Percentiles rank a stretch among this genome's conserved stretches.
phyloP scores from a whole-genome alignment of 2,888 invertebrate species.

The Limenitis camilla region DNA sequence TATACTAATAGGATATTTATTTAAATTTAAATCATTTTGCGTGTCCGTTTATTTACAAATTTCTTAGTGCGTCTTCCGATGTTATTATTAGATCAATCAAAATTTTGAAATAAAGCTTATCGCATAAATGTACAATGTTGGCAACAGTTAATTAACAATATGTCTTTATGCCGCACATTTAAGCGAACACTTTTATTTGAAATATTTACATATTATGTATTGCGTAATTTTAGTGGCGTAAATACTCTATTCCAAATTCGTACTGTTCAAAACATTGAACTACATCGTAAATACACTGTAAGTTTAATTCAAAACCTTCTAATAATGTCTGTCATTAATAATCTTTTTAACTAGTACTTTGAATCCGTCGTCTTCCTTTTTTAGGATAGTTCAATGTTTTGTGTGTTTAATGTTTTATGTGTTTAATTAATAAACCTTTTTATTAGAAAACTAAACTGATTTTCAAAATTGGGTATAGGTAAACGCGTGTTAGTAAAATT shows the following conservation, averaged over 20 bases:
- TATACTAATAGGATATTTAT: no score
- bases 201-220: background rate
- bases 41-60: no score
- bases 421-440: background rate
- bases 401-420: constrained; percentile 8
- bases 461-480: background rate
- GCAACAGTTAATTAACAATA: no score
- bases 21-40: no score
- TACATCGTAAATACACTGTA: constrained; percentile 6
- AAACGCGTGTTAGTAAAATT: background rate
- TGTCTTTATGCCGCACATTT: no score
- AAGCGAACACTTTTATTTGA: no score
- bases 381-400: constrained; percentile 18
- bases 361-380: constrained; percentile 20
- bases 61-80: no score
- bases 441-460: background rate
- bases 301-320: background rate
- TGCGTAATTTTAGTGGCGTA: no score
- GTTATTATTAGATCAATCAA: no score
- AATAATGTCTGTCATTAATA: background rate
- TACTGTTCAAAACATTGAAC: constrained; percentile 15
- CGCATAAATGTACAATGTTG: background rate
- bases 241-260: background rate
- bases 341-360: background rate
- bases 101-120: no score